Percentiles rank a stretch among this genome's conserved stretches.
Conservation (phyloP, 2,888 invertebrate species). For the Dendrolimus houi region DNA sequence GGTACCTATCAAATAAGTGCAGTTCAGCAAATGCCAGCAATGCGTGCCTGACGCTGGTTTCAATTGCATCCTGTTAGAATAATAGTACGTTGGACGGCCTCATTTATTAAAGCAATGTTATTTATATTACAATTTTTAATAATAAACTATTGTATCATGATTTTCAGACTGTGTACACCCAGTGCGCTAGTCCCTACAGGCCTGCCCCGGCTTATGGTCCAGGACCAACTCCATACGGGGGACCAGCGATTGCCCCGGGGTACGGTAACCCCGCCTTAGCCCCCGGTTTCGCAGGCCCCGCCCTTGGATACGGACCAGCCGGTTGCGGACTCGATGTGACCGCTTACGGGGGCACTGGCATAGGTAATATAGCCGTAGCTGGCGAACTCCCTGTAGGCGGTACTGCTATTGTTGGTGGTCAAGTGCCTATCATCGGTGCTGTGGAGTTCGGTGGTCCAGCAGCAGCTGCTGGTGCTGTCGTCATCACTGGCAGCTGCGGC, state of each 20-base stretch:
- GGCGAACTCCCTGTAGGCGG: slow-evolving; percentile 23
- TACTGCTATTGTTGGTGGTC: slow-evolving; percentile 23
- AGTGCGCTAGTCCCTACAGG: background rate
- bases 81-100: too few species aligned
- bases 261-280: slow-evolving; percentile 1
- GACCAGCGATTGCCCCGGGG: background rate
- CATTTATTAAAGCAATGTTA: background rate
- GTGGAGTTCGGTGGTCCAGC: slow-evolving; percentile 27
- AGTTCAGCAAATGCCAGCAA: too few species aligned
- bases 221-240: background rate
- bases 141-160: too few species aligned
- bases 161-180: slow-evolving; percentile 1
- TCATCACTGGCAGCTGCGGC: slow-evolving; percentile 17
- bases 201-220: background rate
- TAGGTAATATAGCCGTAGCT: slow-evolving; percentile 12
- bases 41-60: too few species aligned
- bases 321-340: background rate
- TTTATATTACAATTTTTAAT: background rate
- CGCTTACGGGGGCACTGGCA: slow-evolving; percentile 11
- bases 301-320: background rate
- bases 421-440: slow-evolving; percentile 29
- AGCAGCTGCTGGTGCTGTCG: slow-evolving; percentile 25
- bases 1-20: too few species aligned
- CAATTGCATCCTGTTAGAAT: too few species aligned
- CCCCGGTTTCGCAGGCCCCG: background rate